Evolutionary conservation across 2,888 invertebrate genomes (phyloP).

Genomic region (Nymphalis urticae): DNA sequence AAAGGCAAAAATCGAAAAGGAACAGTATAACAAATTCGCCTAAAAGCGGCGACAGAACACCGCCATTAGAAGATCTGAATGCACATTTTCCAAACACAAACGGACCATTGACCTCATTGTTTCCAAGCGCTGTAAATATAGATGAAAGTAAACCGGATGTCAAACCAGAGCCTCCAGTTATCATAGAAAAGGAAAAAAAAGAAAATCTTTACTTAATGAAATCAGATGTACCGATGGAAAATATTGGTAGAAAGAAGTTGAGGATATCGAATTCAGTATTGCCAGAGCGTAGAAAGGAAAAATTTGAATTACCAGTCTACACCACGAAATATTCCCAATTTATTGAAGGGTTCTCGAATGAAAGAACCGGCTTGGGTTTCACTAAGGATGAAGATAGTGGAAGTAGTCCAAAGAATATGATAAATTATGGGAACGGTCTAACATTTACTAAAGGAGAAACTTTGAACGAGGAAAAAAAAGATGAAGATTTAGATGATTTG

Average conservation of each 20-base stretch:
- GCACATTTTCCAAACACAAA: slow-evolving; percentile 53
- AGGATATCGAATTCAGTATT: slow-evolving; percentile 73
- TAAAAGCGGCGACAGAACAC: slow-evolving; percentile 46
- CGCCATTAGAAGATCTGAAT: slow-evolving; percentile 50
- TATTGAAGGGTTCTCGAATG: slow-evolving; percentile 71
- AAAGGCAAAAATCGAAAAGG: slow-evolving; percentile 42
- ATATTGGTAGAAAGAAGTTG: slow-evolving; percentile 62
- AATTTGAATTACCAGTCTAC: slow-evolving; percentile 58
- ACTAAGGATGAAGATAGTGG: slow-evolving; percentile 55
- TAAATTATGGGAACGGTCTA: slow-evolving; percentile 70
- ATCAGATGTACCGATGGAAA: slow-evolving; percentile 52
- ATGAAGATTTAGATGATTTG: slow-evolving; percentile 63
- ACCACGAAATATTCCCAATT: slow-evolving; percentile 75
- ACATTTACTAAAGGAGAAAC: slow-evolving; percentile 79
- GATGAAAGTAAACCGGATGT: slow-evolving; percentile 46
- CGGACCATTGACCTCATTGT: slow-evolving; percentile 42
- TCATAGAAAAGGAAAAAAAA: slow-evolving; percentile 58
- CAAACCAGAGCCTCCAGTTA: slow-evolving; percentile 39
- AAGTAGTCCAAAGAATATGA: slow-evolving; percentile 60
- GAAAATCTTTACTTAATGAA: slow-evolving; percentile 65
- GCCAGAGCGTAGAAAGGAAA: slow-evolving; percentile 62
- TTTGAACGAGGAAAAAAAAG: slow-evolving; percentile 67
- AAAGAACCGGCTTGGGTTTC: slow-evolving; percentile 76
- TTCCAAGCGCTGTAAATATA: slow-evolving; percentile 50
- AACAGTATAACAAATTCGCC: slow-evolving; percentile 55